These are phyloP conservation scores for Polymixis flavicincta DNA, from an alignment of 2,888 invertebrate genomes.

Conservation along the genomic window DNA sequence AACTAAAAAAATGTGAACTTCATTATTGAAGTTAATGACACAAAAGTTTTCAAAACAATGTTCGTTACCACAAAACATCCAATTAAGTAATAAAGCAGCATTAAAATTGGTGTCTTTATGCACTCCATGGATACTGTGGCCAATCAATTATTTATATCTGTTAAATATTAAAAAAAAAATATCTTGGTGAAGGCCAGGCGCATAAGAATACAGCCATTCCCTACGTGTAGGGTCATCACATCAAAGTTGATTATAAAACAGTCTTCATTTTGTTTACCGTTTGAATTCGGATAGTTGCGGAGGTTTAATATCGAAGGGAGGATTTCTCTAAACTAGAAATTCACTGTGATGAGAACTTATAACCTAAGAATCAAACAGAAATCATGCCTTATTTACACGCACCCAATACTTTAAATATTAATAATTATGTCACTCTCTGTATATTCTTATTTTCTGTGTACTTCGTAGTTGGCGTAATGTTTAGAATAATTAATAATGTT, in stretches of 20 bases:
- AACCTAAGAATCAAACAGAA: neutral
- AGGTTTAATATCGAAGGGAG: neutral
- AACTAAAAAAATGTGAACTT: neutral
- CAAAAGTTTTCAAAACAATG: neutral
- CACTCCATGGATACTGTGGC: slow-evolving; percentile 20
- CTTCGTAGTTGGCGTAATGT: too few species aligned
- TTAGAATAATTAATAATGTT: too few species aligned
- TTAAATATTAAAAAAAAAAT: slow-evolving; percentile 64
- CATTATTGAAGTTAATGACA: slow-evolving; percentile 3
- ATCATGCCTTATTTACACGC: neutral
- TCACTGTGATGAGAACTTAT: neutral
- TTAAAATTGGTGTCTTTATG: slow-evolving; percentile 26
- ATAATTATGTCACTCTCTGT: too few species aligned
- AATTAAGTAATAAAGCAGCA: slow-evolving; percentile 54
- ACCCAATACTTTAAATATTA: too few species aligned
- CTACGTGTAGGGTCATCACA: slow-evolving; percentile 48
- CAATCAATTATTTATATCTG: slow-evolving; percentile 60
- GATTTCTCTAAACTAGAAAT: slow-evolving; percentile 4
- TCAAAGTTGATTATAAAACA: neutral
- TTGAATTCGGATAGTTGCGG: slow-evolving; percentile 1
- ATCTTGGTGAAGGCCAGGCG: slow-evolving; percentile 43
- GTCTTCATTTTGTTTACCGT: neutral
- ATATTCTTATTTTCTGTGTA: too few species aligned
- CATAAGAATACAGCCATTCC: slow-evolving; percentile 38
- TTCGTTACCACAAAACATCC: slow-evolving; percentile 12